Base-by-base conservation (phyloP, 2,888 invertebrate genomes). In the Drosophila kanekoi region DNA sequence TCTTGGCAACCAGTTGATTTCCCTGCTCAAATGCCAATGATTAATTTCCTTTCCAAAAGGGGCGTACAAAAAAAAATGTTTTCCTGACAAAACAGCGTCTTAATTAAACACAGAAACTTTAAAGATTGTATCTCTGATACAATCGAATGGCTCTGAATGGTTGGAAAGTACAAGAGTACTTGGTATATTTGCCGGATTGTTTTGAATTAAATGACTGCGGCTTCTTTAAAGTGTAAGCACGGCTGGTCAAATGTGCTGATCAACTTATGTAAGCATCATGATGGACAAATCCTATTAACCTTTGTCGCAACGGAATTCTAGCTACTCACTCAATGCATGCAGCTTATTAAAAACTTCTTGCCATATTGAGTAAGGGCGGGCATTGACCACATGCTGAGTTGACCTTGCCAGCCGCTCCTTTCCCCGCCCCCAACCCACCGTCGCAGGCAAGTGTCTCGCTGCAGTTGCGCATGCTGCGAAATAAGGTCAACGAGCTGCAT, bases 401-500 rank as follows among this genome's bases (percentile, higher is more conserved):
- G 13, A 43, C 35, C 54, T 54, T 43, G 33, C 28, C 28, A 8
- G 28, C 8, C 8, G 8, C 28, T 16, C 11, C 18, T 11, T 10
- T 1, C 16, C 20, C 20, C 14, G 4, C 33, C 3, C 5, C n/a
- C 14, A 0, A 0, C n/a, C n/a, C 14, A 6, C n/a, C 11, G 9
- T 4, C 38, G 8, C 11, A 38, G 28, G 11, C 54, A 35, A 54
- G 14, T 35, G 44, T 54, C 43, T 8, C 28, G 28, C 28, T 28
- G 43, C 20, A 20, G 20, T 20, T 20, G 20, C 23, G 35, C 54
- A 38, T 35, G 44, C 54, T 43, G 44, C 54, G 54, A 54, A 54
- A 54, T 54, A 54, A 54, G 54, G 54, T 54, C 54, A 54, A 44
- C 3, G 32, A 44, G 35, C 54, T 35, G 35, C 54, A 54, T 54